A percentile compares a stretch with the other conserved stretches of the same genome.
These are phyloP conservation scores for Bradypodion ventrale DNA, from an alignment of 2,797 vertebrate genomes.

Conservation along the genomic window DNA sequence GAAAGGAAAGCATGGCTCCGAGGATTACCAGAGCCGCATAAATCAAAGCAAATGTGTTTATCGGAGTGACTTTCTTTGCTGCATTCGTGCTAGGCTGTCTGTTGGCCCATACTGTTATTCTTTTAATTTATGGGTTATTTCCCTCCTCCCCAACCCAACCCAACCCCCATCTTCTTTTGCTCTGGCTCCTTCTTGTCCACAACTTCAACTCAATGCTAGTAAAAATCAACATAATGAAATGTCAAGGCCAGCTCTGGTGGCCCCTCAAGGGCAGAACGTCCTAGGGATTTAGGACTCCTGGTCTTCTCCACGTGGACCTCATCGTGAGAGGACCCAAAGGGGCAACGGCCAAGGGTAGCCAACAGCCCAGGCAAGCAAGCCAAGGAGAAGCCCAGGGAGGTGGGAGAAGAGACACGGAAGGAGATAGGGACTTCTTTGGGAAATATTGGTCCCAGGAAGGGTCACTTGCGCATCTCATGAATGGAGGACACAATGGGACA, in stretches of 20 bases:
- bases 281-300: no score
- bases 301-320: no score
- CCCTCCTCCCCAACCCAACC: conserved; percentile 20
- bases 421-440: background rate
- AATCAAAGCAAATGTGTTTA: conserved; percentile 66
- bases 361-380: background rate
- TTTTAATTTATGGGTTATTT: conserved; percentile 66
- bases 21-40: conserved; percentile 49
- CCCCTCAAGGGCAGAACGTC: background rate
- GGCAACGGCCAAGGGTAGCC: accelerated
- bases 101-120: conserved; percentile 64
- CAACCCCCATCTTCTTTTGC: conserved; percentile 23
- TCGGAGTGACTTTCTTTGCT: conserved; percentile 52
- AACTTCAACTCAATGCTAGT: conserved; percentile 64
- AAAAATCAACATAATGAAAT: conserved; percentile 74
- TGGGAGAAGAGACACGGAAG: background rate
- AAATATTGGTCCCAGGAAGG: background rate
- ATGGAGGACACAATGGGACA: no score
- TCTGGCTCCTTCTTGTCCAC: conserved; percentile 56
- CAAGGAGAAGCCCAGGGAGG: background rate
- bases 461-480: no score
- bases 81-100: conserved; percentile 51
- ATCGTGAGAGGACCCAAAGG: no score
- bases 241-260: conserved; percentile 18
- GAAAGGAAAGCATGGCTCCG: conserved; percentile 32